Percentiles rank a stretch among this genome's conserved stretches.
These are phyloP conservation scores for Boleophthalmus pectinirostris DNA, from an alignment of 2,113 vertebrate genomes.

Conservation along the genomic window DNA sequence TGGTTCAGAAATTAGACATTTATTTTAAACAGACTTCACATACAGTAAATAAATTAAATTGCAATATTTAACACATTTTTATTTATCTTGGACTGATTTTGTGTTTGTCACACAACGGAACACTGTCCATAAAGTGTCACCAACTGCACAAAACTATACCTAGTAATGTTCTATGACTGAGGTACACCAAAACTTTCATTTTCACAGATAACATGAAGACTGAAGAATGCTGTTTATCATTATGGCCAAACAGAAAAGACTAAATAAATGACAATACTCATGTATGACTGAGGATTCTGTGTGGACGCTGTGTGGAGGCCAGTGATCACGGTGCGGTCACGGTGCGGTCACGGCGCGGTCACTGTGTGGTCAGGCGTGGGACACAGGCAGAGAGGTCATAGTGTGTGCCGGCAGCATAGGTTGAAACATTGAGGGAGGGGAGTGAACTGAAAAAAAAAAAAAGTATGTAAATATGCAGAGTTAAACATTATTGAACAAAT, in stretches of 20 bases:
- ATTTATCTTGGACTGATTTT: conserved; percentile 20
- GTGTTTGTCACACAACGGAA: conserved; percentile 32
- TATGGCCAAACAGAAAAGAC: conserved; percentile 1
- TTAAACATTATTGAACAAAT: not conserved
- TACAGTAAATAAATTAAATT: conserved; percentile 80
- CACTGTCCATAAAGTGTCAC: conserved; percentile 51
- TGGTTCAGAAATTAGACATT: conserved; percentile 69
- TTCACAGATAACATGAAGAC: conserved; percentile 38
- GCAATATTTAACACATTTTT: conserved; percentile 66
- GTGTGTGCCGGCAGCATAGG: conserved; percentile 85
- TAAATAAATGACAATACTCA: conserved; percentile 29
- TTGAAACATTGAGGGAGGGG: conserved; percentile 88
- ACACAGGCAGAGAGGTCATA: conserved; percentile 89
- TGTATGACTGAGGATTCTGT: conserved; percentile 24
- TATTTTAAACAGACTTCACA: conserved; percentile 79
- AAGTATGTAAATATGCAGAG: not conserved
- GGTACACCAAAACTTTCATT: conserved; percentile 40
- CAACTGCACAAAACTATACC: conserved; percentile 56
- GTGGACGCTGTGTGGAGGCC: not conserved
- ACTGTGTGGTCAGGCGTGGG: conserved; percentile 80
- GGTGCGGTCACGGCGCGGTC: not conserved
- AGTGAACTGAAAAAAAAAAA: conserved; percentile 83
- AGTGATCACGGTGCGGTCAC: no score
- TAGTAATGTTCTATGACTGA: conserved; percentile 32
- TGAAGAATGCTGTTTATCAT: conserved; percentile 11